Evolutionary conservation across 2,888 invertebrate genomes (phyloP), one percentile per base, ranked within the genome.

Genomic region (Limenitis camilla): DNA sequence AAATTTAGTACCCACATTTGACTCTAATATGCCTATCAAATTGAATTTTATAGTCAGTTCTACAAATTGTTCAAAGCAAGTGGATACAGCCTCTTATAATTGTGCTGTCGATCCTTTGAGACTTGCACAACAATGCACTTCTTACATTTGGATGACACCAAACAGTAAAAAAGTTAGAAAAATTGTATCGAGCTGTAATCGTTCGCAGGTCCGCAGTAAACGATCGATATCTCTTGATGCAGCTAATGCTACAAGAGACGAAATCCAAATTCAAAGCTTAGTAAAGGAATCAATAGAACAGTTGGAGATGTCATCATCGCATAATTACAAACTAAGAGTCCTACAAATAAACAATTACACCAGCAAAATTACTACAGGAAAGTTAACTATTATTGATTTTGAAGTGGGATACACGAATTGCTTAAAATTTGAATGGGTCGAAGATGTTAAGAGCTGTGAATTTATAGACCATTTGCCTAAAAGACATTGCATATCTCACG

Each of bases 321-420:
- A 81, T 48, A 71, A 69, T 55, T 81, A 83, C 53, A 84, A 84
- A 61, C 81, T 81, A 58, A 72, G 76, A 53, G 65, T 84, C 38
- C 53, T 79, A 5, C 66, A 73, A 53, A 76, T 85, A 32, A 82
- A 83, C 49, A 77, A 74, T 53, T 73, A 73, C 56, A 71, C 74
- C 9, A 74, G 74, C 8, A 79, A 77, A 68, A 68, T 81, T 55
- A 74, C 73, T n/a, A 65, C 77, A 0, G 78, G 77, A 2, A 74
- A 67, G 67, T 68, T 77, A 42, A 83, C 81, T 6, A 76, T 74
- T 1, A 82, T 85, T 39, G 75, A 84, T 62, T 85, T 85, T 55
- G 81, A 85, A 52, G 81, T 83, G 1, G 85, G 76, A 11, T 85
- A 78, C 61, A 83, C 85, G 10, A 74, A 74, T 29, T 85, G 85